Evolutionary conservation across 2,888 invertebrate species (phyloP).

Genomic region (Clanis bilineata): DNA sequence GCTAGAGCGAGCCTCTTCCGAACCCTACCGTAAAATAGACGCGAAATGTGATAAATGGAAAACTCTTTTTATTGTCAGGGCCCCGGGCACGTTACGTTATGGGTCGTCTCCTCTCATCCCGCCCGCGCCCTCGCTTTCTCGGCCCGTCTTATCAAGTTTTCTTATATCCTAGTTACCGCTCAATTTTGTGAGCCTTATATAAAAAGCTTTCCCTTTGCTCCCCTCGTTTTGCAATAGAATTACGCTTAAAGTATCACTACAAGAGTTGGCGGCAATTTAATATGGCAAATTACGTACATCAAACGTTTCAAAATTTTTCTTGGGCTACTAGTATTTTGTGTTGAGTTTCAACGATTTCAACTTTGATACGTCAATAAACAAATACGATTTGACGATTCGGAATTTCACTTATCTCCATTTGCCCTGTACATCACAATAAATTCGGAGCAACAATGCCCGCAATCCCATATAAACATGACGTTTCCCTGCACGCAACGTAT

Average conservation of each 20-base stretch:
- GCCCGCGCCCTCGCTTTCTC: slow-evolving; percentile 55
- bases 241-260: slow-evolving; percentile 59
- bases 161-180: slow-evolving; percentile 75
- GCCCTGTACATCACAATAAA: not conserved
- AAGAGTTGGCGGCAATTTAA: slow-evolving; percentile 46
- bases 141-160: slow-evolving; percentile 75
- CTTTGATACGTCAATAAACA: not conserved
- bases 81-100: slow-evolving; percentile 71
- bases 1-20: slow-evolving; percentile 64
- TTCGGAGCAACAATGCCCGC: slow-evolving; percentile 27
- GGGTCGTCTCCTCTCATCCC: slow-evolving; percentile 62
- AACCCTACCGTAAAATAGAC: slow-evolving; percentile 80
- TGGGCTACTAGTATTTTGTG: not conserved
- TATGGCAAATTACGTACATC: slow-evolving; percentile 8
- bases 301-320: not conserved
- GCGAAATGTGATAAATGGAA: slow-evolving; percentile 82
- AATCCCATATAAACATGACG: slow-evolving; percentile 21
- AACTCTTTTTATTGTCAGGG: slow-evolving; percentile 77
- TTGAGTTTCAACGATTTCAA: no score
- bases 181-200: slow-evolving; percentile 69
- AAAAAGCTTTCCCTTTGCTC: slow-evolving; percentile 60
- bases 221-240: slow-evolving; percentile 56
- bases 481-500: slow-evolving; percentile 22
- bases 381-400: not conserved
- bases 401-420: not conserved